Evolutionary conservation across 2,888 invertebrate species (phyloP).

Genomic region (Rutpela maculata): DNA sequence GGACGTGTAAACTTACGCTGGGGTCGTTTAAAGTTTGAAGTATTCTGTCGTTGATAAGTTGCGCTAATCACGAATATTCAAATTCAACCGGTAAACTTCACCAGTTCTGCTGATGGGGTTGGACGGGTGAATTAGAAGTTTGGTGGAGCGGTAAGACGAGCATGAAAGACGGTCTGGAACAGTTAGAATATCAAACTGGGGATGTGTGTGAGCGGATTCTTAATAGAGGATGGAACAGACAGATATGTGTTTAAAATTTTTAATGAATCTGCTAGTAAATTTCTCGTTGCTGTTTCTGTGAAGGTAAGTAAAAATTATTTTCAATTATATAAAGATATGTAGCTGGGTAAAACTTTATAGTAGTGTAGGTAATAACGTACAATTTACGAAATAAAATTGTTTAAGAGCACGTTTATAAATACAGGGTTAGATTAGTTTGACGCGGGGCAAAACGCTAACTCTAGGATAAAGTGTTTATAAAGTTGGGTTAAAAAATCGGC

Average conservation of each 20-base stretch:
- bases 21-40: conserved; percentile 39
- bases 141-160: conserved; percentile 26
- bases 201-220: conserved; percentile 30
- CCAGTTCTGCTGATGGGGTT: conserved; percentile 34
- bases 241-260: conserved; percentile 10
- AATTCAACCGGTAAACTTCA: conserved; percentile 33
- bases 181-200: conserved; percentile 37
- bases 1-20: conserved; percentile 30
- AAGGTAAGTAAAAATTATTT: too few relatives aligned
- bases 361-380: too few relatives aligned
- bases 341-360: too few relatives aligned
- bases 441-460: too few relatives aligned
- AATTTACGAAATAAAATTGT: too few relatives aligned
- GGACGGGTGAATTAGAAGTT: conserved; percentile 37
- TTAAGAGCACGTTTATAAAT: too few relatives aligned
- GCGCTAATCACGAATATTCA: conserved; percentile 42
- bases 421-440: too few relatives aligned
- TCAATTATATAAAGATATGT: too few relatives aligned
- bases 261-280: neutral
- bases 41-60: conserved; percentile 39
- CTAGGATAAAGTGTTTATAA: too few relatives aligned
- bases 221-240: neutral
- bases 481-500: too few relatives aligned
- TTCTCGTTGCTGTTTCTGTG: neutral
- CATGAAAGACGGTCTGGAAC: conserved; percentile 31